Percentiles rank a stretch among this genome's conserved stretches.
phyloP scores from a whole-genome alignment of 2,113 vertebrate species.

The Alligator mississippiensis region DNA sequence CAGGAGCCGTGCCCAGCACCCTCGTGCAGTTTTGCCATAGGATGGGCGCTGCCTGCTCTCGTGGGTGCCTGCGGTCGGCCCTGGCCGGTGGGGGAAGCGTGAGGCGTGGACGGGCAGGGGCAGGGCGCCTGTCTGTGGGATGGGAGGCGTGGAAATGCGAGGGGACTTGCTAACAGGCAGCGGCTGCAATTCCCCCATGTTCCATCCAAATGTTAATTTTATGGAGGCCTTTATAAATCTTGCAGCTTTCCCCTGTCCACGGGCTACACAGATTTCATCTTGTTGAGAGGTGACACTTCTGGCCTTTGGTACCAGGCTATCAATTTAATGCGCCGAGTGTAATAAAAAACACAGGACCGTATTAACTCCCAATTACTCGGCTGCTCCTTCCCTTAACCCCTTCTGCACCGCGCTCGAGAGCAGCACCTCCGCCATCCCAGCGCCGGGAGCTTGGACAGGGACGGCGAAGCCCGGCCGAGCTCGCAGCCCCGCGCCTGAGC shows the following conservation, averaged over 20 bases:
- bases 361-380: constrained; percentile 9
- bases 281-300: constrained; percentile 75
- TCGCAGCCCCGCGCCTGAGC: background rate
- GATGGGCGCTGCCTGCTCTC: too few relatives aligned
- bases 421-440: background rate
- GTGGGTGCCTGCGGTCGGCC: too few relatives aligned
- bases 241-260: constrained; percentile 37
- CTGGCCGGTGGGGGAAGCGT: too few relatives aligned
- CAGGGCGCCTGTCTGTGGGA: background rate
- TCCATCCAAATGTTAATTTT: constrained; percentile 75
- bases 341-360: constrained; percentile 21
- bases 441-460: background rate
- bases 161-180: constrained; percentile 24
- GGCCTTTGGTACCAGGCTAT: constrained; percentile 74
- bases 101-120: too few relatives aligned
- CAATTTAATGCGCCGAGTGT: constrained; percentile 64
- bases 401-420: background rate
- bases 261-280: constrained; percentile 71
- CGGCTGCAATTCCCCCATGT: constrained; percentile 1
- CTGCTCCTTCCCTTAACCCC: constrained; percentile 4
- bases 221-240: constrained; percentile 74
- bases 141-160: constrained; percentile 14
- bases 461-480: background rate
- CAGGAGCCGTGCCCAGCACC: background rate
- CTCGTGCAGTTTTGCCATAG: background rate